phyloP scores from a whole-genome alignment of 2,797 vertebrate genomes.

The Coregonus suidteri region DNA sequence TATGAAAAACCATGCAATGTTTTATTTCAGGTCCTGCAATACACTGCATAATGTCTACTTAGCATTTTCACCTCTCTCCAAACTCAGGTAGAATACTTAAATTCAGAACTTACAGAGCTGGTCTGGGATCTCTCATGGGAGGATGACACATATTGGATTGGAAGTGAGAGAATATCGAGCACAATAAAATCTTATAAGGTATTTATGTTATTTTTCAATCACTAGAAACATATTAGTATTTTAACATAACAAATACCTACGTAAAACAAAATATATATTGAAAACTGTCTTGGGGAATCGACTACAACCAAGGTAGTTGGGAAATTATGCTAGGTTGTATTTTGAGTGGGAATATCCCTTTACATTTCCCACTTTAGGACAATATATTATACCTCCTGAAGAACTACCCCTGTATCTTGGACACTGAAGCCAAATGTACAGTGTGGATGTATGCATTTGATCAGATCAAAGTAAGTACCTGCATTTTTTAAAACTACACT shows the following conservation, averaged over 20 bases:
- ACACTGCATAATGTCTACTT: background rate
- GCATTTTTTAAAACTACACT: background rate
- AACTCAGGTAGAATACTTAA: background rate
- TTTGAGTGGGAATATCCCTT: background rate
- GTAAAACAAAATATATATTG: background rate
- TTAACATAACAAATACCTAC: background rate
- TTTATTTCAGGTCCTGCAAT: background rate
- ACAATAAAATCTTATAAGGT: background rate
- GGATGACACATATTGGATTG: background rate
- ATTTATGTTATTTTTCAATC: background rate
- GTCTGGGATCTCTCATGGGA: background rate
- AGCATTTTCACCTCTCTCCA: background rate
- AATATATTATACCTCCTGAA: background rate
- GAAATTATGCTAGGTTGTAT: background rate
- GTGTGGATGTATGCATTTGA: background rate
- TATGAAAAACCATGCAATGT: background rate
- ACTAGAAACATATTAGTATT: background rate
- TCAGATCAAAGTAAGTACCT: background rate
- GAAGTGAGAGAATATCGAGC: background rate
- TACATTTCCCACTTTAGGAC: background rate
- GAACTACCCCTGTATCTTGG: constrained; percentile 37
- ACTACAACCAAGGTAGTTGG: background rate
- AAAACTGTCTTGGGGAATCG: background rate
- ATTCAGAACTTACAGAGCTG: background rate
- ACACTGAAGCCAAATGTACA: constrained; percentile 28